Evolutionary conservation across 2,113 vertebrate species (phyloP).

Genomic region (Prinia subflava): DNA sequence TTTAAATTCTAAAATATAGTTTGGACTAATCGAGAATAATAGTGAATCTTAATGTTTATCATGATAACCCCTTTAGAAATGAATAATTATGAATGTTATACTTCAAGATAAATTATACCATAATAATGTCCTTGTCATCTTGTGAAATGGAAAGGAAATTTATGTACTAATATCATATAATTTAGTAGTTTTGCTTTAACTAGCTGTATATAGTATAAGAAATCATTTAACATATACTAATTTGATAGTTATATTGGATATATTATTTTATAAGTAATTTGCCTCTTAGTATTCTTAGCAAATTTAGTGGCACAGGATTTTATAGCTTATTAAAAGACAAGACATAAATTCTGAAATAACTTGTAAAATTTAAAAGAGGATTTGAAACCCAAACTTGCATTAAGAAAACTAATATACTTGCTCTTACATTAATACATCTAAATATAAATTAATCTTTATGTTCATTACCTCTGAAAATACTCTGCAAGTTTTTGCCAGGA

Average conservation of each 20-base stretch:
- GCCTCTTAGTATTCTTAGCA: neutral
- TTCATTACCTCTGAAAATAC: neutral
- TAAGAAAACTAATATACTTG: neutral
- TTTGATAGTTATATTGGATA: neutral
- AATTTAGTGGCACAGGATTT: neutral
- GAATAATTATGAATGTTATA: neutral
- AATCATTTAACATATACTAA: neutral
- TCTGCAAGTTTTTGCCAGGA: neutral
- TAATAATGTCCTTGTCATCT: neutral
- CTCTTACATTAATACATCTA: neutral
- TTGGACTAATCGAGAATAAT: neutral
- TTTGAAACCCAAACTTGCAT: neutral
- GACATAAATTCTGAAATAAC: neutral
- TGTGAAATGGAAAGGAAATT: neutral
- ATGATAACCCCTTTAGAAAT: neutral
- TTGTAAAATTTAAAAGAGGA: neutral
- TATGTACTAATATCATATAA: neutral
- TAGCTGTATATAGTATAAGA: neutral
- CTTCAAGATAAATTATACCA: neutral
- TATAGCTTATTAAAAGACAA: neutral
- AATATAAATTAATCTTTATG: neutral
- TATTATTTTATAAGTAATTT: neutral
- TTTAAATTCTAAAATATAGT: neutral
- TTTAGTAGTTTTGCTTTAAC: neutral
- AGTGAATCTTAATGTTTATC: neutral